These are phyloP conservation scores for Zalophus californianus DNA, from an alignment of 2,797 vertebrate genomes.

Conservation along the genomic window DNA sequence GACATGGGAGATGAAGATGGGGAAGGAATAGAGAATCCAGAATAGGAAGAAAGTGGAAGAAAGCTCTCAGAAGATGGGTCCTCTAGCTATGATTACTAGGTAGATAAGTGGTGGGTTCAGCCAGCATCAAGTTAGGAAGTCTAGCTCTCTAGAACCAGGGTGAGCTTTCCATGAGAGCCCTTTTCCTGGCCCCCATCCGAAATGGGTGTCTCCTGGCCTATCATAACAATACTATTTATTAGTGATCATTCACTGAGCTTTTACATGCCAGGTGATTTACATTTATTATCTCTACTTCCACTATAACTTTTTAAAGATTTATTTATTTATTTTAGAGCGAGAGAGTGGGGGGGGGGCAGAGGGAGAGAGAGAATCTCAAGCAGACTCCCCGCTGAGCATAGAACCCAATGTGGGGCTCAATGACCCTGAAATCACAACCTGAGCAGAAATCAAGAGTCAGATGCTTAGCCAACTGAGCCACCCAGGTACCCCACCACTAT, in stretches of 20 bases:
- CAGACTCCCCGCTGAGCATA: background rate
- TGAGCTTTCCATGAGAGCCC: background rate
- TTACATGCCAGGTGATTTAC: background rate
- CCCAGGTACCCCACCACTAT: background rate
- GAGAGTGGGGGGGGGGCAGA: background rate
- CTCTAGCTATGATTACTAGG: background rate
- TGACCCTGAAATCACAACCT: background rate
- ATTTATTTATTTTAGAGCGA: background rate
- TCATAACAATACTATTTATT: background rate
- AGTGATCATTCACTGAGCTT: background rate
- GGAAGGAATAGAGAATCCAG: background rate
- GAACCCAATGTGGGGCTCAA: background rate
- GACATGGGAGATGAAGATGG: background rate
- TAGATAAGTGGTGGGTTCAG: background rate
- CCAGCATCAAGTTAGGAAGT: background rate
- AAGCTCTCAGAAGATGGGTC: background rate
- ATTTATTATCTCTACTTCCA: background rate
- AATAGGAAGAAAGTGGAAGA: background rate
- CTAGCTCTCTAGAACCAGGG: background rate
- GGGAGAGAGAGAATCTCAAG: background rate
- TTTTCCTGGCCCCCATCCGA: background rate
- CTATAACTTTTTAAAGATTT: background rate
- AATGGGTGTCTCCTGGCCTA: background rate
- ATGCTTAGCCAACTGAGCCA: background rate
- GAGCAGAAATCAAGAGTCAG: background rate